Base-by-base conservation (phyloP, 2,113 vertebrate species). In the Caranx melampygus region DNA sequence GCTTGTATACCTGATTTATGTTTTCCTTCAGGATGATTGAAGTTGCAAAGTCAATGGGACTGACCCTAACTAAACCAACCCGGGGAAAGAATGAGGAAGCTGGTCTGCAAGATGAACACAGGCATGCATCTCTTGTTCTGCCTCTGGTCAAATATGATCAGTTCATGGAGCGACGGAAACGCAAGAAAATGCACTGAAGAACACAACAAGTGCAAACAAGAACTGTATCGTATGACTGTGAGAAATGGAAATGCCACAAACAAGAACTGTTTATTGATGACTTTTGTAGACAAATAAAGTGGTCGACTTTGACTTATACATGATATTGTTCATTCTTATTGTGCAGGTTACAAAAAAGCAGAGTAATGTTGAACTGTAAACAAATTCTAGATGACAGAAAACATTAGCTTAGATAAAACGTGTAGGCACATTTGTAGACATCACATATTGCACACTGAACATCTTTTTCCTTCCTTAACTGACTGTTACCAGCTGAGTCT, bases 21-120 rank as follows among this genome's bases (percentile, higher is more conserved):
- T 71, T 20, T 70, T 63, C 21, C 44, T 69, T 31, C 58, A 96
- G 95, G 88, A 94, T 96, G 57, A 77, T 95, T 60, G 97, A 98
- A 85, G 88, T 99, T 0, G 97, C 98, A 0, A 99, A 91, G 88
- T 96, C 96, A 37, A 95, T 99, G 97, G 91, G 97, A 31, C 89
- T 99, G 91, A 96, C 91, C 75, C 70, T 99, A 49, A 90, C 64
- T 11, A 97, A 93, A 88, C 87, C 55, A 0, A 84, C 81, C 52
- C 84, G 90, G 15, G 74, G 16, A 0, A 88, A 64, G 0, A 88
- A 54, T 1, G 81, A 83, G 0, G 57, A 76, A 15, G 58, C 11
- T 5, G 79, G 16, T 0, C 5, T 3, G 65, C 89, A 2, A 2
- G 91, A 96, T 2, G 92, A 93, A 1, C 96, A 96, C 91, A 96